Conservation (phyloP, 1,140 invertebrate genomes). For the Reticulitermes speratus region DNA sequence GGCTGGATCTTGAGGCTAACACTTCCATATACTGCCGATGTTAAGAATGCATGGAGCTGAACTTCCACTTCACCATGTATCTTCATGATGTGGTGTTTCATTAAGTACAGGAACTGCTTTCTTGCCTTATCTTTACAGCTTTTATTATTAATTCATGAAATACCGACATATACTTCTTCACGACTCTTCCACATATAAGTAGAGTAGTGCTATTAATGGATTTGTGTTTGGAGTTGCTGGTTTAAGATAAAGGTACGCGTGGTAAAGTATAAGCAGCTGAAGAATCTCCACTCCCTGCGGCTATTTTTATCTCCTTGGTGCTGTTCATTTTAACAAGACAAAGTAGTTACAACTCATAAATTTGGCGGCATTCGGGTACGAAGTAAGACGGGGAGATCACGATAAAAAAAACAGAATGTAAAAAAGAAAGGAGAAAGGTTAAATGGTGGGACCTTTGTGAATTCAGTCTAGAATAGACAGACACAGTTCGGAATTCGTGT, state of each 20-base stretch:
- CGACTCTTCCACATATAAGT: too few species aligned
- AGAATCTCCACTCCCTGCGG: neutral
- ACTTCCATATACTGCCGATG: too few species aligned
- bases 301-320: neutral
- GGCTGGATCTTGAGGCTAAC: too few species aligned
- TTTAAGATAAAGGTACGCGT: neutral
- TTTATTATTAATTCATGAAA: too few species aligned
- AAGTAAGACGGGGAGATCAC: neutral
- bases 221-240: neutral
- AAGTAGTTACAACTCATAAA: conserved; percentile 1
- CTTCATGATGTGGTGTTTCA: too few species aligned
- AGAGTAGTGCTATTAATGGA: neutral
- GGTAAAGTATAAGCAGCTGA: neutral
- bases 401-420: neutral
- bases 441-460: neutral
- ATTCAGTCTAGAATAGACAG: neutral
- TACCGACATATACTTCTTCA: too few species aligned
- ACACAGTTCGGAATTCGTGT: neutral
- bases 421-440: neutral
- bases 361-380: neutral
- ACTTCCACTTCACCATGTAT: too few species aligned
- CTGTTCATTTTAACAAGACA: neutral
- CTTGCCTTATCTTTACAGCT: too few species aligned
- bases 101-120: too few species aligned
- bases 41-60: too few species aligned